Base-by-base conservation (phyloP, 1,140 invertebrate genomes). In the Drosophila kikkawai region DNA sequence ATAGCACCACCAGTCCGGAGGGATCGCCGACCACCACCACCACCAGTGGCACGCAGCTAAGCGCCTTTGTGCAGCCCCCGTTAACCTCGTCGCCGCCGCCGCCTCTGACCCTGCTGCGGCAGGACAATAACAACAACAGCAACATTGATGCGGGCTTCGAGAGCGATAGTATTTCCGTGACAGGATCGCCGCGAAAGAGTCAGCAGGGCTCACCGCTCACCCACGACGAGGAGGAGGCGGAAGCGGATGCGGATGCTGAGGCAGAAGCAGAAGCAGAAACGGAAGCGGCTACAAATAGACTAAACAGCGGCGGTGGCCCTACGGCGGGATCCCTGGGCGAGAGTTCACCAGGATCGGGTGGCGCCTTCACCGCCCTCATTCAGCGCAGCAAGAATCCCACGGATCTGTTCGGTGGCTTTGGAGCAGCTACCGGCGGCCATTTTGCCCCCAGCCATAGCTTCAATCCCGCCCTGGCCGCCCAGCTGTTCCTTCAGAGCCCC, bases 111-210 rank as follows among this genome's bases (percentile, higher is more conserved):
- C 83, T 68, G 22, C 55, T 86, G 57, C 79, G 79, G 39, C 91
- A 91, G 39, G 78, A 92, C 53, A 79, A 88, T 39, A 82, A 84
- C 39, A 87, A 91, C 29, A 85, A 84, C 56, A 91, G 87, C 60
- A 85, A 92, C 22, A 91, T 92, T 12, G 92, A 93, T 63, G 82
- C 91, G 0, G 92, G 92, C 12, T 92, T 93, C 69, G 92, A 94
- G 76, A 95, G 95, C 84, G 95, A 95, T 70, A 95, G 95, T 81
- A 96, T 96, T 90, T 96, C 95, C 48, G 95, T 96, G 56, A 96
- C 95, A 3, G 95, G 95, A 42, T 96, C 95, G 13, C 92, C 92
- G 5, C 50, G 84, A 0, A 92, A 92, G 42, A 82, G 87, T 26
- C 58, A 88, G 3, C 58, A 88, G 3, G 67, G 77, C 15, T 87